Evolutionary conservation across 2,797 vertebrate species (phyloP).

Genomic region (Characodon lateralis): DNA sequence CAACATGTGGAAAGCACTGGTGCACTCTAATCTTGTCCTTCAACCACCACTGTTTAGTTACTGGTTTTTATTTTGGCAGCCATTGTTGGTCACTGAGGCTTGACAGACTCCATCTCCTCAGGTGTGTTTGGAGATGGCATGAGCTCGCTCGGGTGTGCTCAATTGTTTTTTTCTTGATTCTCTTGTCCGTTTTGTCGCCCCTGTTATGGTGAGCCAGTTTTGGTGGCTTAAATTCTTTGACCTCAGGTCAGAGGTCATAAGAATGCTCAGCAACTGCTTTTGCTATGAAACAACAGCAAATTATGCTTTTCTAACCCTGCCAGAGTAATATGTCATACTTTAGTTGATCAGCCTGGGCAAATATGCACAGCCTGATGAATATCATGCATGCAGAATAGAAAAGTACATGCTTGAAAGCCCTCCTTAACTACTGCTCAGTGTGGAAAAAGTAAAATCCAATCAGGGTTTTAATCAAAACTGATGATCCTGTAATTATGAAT

Average conservation of each 20-base stretch:
- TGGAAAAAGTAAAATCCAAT: background rate
- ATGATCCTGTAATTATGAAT: background rate
- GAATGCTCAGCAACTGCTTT: background rate
- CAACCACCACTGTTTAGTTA: conserved; percentile 3
- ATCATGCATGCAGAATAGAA: background rate
- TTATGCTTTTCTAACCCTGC: background rate
- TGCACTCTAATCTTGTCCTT: background rate
- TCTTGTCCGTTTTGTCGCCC: conserved; percentile 45
- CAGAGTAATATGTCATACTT: background rate
- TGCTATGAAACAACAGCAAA: background rate
- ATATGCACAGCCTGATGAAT: background rate
- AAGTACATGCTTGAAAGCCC: background rate
- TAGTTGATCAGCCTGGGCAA: background rate
- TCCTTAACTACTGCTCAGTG: background rate
- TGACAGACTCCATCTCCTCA: conserved; percentile 17
- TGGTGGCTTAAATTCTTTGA: conserved; percentile 3
- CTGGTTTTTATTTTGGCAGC: conserved; percentile 17
- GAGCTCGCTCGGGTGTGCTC: conserved; percentile 12
- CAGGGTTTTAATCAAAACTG: background rate
- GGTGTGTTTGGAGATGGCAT: conserved; percentile 22
- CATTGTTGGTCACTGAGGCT: conserved; percentile 29
- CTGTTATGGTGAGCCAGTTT: conserved; percentile 19
- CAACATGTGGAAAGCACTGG: background rate
- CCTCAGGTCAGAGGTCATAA: background rate
- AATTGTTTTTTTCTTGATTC: conserved; percentile 23